phyloP scores from a whole-genome alignment of 2,113 vertebrate species.

The Suricata suricatta region DNA sequence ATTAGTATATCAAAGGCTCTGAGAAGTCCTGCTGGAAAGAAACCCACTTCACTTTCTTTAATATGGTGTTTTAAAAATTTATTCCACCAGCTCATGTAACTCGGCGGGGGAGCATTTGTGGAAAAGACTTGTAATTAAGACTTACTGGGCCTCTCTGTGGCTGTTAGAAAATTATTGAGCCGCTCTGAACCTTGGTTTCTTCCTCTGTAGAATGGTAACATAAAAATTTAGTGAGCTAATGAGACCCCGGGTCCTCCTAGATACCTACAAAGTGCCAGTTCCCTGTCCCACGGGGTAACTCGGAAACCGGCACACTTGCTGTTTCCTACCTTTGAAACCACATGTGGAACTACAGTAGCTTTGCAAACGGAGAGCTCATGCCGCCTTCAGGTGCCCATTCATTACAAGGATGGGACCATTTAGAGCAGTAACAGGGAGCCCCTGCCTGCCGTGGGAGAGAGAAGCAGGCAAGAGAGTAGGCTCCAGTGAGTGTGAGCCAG shows the following conservation, averaged over 20 bases:
- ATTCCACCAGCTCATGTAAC: background rate
- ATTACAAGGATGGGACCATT: background rate
- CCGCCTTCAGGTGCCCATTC: background rate
- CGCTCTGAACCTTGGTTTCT: background rate
- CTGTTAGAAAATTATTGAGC: background rate
- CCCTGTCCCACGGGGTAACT: background rate
- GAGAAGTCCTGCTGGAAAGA: background rate
- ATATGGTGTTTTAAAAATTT: background rate
- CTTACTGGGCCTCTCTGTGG: background rate
- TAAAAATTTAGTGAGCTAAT: background rate
- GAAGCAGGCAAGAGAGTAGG: background rate
- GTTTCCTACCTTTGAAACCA: background rate
- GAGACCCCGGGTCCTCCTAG: background rate
- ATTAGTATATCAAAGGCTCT: background rate
- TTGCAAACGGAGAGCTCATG: background rate
- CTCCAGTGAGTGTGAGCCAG: fast-evolving
- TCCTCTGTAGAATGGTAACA: background rate
- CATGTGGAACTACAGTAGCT: background rate
- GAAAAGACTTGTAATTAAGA: background rate
- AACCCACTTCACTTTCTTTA: background rate
- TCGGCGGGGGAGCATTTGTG: background rate
- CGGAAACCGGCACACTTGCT: background rate
- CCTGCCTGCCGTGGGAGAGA: background rate
- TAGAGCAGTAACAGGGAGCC: too few relatives aligned
- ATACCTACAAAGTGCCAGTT: background rate